These are phyloP conservation scores for Trigoniulus corallinus DNA, from an alignment of 1,140 invertebrate species.

Conservation along the genomic window DNA sequence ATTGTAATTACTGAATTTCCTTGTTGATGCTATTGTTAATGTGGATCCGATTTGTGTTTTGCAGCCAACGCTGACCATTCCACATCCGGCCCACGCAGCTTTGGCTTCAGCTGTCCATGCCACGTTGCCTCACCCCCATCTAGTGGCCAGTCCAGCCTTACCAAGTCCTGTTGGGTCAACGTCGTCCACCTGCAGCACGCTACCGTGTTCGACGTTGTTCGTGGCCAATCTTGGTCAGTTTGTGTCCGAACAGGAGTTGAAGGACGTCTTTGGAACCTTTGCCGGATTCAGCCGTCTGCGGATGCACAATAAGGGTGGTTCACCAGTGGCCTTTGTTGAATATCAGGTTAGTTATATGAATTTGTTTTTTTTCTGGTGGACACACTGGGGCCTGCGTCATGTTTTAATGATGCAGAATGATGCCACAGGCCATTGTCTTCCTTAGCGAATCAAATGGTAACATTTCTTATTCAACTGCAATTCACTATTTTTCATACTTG, in stretches of 20 bases:
- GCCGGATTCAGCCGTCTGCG: conserved; percentile 91
- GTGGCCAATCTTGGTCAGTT: conserved; percentile 92
- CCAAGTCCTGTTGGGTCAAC: conserved; percentile 71
- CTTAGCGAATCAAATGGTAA: too few relatives aligned
- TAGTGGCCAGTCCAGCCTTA: conserved; percentile 63
- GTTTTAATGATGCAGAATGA: too few relatives aligned
- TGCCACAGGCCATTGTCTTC: too few relatives aligned
- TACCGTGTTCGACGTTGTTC: conserved; percentile 89
- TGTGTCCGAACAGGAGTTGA: conserved; percentile 90
- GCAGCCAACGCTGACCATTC: conserved; percentile 49
- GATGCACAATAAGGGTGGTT: conserved; percentile 86
- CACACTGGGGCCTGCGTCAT: too few relatives aligned
- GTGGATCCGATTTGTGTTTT: too few relatives aligned
- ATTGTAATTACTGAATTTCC: too few relatives aligned
- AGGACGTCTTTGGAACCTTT: conserved; percentile 93
- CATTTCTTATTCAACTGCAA: too few relatives aligned
- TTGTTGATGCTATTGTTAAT: too few relatives aligned
- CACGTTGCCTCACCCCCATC: conserved; percentile 44
- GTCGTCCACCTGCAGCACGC: conserved; percentile 34
- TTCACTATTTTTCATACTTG: too few relatives aligned
- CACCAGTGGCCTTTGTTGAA: conserved; percentile 90
- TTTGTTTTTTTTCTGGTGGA: too few relatives aligned
- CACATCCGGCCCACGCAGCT: conserved; percentile 34
- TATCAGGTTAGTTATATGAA: conserved; percentile 44
- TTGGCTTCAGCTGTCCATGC: conserved; percentile 55